Evolutionary conservation across 2,113 vertebrate species (phyloP).

Genomic region (Vulpes vulpes): DNA sequence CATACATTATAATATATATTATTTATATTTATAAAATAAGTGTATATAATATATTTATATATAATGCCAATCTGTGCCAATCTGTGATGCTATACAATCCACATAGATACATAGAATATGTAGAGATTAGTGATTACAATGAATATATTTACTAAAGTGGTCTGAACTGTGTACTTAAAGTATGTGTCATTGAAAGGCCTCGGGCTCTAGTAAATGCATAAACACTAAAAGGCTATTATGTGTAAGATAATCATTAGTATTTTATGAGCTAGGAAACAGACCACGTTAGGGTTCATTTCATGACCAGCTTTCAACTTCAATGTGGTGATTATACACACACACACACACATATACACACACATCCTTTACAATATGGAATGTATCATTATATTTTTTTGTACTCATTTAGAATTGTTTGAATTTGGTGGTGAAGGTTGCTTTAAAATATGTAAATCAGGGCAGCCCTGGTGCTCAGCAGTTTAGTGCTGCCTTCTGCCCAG

Average conservation of each 20-base stretch:
- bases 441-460: constrained; percentile 63
- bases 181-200: background rate
- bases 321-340: background rate
- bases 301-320: background rate
- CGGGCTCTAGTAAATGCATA: background rate
- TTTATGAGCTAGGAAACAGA: background rate
- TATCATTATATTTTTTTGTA: constrained; percentile 19
- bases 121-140: background rate
- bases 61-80: background rate
- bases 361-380: background rate
- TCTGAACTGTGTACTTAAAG: background rate
- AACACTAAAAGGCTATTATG: background rate
- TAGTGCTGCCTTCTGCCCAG: too few relatives aligned
- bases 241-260: background rate
- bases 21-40: too few relatives aligned
- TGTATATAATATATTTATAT: too few relatives aligned
- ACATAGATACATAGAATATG: background rate
- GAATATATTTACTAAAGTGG: background rate
- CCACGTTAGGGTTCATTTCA: background rate
- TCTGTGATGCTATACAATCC: background rate
- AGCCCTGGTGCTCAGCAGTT: too few relatives aligned
- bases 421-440: background rate
- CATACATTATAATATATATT: too few relatives aligned
- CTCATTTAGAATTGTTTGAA: constrained; percentile 45
- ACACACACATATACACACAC: background rate